Evolutionary conservation across 2,888 invertebrate genomes (phyloP).

Genomic region (Eristalinus sepulchralis): DNA sequence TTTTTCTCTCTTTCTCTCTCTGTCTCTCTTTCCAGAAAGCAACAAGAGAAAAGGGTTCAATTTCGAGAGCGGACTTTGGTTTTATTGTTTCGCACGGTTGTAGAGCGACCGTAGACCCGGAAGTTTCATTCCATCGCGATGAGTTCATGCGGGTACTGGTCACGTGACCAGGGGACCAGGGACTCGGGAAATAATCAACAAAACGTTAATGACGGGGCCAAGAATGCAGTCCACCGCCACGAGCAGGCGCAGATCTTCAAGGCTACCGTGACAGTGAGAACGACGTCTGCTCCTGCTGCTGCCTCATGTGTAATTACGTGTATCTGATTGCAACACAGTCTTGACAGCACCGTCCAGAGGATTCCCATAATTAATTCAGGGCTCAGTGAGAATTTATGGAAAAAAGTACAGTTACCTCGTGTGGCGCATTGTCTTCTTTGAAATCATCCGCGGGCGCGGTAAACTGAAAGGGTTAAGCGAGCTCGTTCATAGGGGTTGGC

Average conservation of each 20-base stretch:
- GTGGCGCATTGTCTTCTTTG: conserved; percentile 59
- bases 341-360: conserved; percentile 66
- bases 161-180: conserved; percentile 72
- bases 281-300: not conserved
- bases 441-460: conserved; percentile 29
- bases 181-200: conserved; percentile 66
- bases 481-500: conserved; percentile 34
- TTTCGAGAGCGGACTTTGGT: conserved; percentile 8
- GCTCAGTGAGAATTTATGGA: conserved; percentile 27
- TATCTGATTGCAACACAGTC: conserved; percentile 74
- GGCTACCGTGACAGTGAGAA: not conserved
- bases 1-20: no score
- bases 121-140: conserved; percentile 73
- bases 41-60: conserved; percentile 38
- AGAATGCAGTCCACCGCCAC: not conserved
- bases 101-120: conserved; percentile 62
- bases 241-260: not conserved
- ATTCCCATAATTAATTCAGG: conserved; percentile 71
- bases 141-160: conserved; percentile 73
- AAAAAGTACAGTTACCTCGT: conserved; percentile 53
- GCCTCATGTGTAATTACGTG: conserved; percentile 72
- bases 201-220: conserved; percentile 67
- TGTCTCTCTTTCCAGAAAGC: no score
- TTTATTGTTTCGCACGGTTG: conserved; percentile 73
- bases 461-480: conserved; percentile 65